Evolutionary conservation across 2,113 vertebrate species (phyloP), one percentile per base, ranked within the genome.

Genomic region (Macquaria ambigua): DNA sequence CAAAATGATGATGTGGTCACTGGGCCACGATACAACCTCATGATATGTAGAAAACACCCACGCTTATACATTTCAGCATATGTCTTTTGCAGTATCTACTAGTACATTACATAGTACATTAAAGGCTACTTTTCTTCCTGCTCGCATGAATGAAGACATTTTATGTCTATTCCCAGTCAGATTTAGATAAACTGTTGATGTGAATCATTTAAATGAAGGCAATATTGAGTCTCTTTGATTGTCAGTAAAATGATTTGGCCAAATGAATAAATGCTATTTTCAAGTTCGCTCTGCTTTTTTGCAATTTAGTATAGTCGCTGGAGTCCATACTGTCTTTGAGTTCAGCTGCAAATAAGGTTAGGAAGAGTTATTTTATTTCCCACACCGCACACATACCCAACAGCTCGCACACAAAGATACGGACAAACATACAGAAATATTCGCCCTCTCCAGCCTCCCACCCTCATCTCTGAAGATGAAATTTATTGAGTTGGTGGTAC

Each of bases 401-500:
- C 59, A 83, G 79, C 69, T 86, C 18, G 34, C 78, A 79, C 85
- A 80, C 82, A 91, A 77, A 83, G 72, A 86, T 25, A 31, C 78
- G 73, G 66, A 76, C 63, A 87, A 67, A 87, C 66, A 84, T 43
- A 77, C 58, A 70, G 55, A 81, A 73, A 80, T 81, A 78, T 74
- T 82, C 77, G 31, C 56, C 43, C 81, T 74, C 71, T 83, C 20
- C 85, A 77, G 63, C 63, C 84, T 84, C 73, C 79, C 58, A 59
- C 74, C 75, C 85, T 91, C 83, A 84, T 91, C 88, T 89, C 91
- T 95, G 87, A 85, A 81, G 94, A 96, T 96, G 89, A 95, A 95
- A 94, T 92, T 94, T 97, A 91, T 96, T 91, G 96, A 93, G 96
- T 93, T 93, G 92, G 92, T 89, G 87, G 90, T 93, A 90, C 91